Base-by-base conservation (phyloP, 2,113 vertebrate genomes). In the Oreocharis arfaki region DNA sequence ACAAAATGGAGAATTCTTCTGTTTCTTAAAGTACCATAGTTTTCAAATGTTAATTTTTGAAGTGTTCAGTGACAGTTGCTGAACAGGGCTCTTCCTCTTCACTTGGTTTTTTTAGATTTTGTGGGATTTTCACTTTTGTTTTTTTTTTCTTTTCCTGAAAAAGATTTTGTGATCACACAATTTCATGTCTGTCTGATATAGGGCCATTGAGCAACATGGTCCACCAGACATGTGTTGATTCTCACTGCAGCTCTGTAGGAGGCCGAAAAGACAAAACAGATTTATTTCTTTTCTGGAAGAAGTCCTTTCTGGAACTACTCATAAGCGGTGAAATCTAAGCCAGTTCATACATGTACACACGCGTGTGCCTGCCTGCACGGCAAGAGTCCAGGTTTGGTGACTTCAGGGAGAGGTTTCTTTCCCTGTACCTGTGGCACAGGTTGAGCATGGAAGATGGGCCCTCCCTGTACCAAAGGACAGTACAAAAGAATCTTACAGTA, bases 271-370 rank as follows among this genome's bases (percentile, higher is more conserved):
- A 27, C 46, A 75, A 65, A 89, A 67, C 5, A 28, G 16, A 28
- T 57, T 6, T 5, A 19, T 24, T 50, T 90, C 8, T 23, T 69
- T 44, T 37, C 16, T 1, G 13, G 42, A 70, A 67, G 13, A 78
- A 69, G 33, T n/a, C 27, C 27, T 32, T 28, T 28, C 24, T 55
- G 15, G 57, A 90, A 7, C 13, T 16, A 5, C 49, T 70, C 2
- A 2, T 19, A 33, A 70, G 78, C 11, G 15, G 4, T 30, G 47
- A 53, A 46, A 16, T 93, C 33, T 79, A 23, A 33, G 27, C 2
- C 10, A 18, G 33, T 57, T 69, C 9, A 4, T 52, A 4, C 3
- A 7, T 1, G 3, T 37, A 9, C 35, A 11, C 4, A 14, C 0
- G 1, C 20, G 7, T 39, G 8, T 52, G 33, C 2, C 8, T 2